Evolutionary conservation across 23 tunicate species (phyloP).

Genomic region (Pegea sp.): DNA sequence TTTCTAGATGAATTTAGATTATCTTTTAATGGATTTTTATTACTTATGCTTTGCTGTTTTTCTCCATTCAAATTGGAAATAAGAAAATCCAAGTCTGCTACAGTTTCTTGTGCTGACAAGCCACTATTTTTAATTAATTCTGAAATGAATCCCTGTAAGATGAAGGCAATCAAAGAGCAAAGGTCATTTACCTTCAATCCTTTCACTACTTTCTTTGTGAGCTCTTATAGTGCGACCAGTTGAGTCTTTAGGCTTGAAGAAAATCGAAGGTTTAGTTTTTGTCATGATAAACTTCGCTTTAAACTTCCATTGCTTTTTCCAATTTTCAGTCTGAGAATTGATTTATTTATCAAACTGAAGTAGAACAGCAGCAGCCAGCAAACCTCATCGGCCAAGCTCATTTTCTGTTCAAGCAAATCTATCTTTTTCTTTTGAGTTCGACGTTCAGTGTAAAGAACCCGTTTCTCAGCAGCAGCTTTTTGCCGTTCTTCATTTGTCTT

Average conservation of each 20-base stretch:
- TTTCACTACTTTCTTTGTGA: conserved; percentile 31
- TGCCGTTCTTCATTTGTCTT: conserved; percentile 35
- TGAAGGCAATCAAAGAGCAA: too few relatives aligned
- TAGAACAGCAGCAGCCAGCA: too few relatives aligned
- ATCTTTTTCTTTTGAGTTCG: conserved; percentile 52
- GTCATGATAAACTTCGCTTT: conserved; percentile 68
- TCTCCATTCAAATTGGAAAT: too few relatives aligned
- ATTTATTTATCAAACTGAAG: too few relatives aligned
- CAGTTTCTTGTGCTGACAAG: conserved; percentile 22
- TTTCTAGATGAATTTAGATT: too few relatives aligned
- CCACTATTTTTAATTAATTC: conserved; percentile 33
- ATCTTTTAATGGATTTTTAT: too few relatives aligned
- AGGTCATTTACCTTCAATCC: conserved; percentile 73
- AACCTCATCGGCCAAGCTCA: conserved; percentile 62
- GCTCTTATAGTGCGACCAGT: conserved; percentile 70
- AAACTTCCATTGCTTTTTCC: conserved; percentile 74
- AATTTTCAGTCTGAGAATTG: conserved; percentile 31
- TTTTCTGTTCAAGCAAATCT: conserved; percentile 50
- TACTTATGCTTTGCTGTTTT: too few relatives aligned
- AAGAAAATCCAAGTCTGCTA: conserved; percentile 29
- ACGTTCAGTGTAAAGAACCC: conserved; percentile 53
- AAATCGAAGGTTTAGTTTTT: conserved; percentile 52
- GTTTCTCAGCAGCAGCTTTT: conserved; percentile 40
- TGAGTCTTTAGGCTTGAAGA: conserved; percentile 56
- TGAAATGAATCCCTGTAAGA: too few relatives aligned